phyloP scores from a whole-genome alignment of 2,888 invertebrate genomes.

The Orchesellides sinensis region DNA sequence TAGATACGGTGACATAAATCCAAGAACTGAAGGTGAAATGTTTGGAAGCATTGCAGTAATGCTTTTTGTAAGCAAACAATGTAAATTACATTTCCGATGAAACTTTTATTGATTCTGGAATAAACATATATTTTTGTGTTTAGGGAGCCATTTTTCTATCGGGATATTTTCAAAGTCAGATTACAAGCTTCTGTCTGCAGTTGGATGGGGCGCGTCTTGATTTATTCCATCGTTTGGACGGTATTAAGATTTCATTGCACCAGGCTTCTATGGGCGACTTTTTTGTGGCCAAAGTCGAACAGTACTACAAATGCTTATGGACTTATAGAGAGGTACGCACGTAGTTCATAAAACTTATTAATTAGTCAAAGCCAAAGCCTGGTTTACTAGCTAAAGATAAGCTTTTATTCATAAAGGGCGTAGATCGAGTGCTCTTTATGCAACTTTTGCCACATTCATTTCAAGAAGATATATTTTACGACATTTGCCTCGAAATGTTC shows the following conservation, averaged over 20 bases:
- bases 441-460: constrained; percentile 51
- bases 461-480: constrained; percentile 64
- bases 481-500: constrained; percentile 72
- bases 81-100: too few species aligned
- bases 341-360: background rate
- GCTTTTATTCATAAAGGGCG: constrained; percentile 40
- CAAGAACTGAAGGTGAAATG: constrained; percentile 42
- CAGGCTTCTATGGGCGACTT: constrained; percentile 39
- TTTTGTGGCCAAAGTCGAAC: constrained; percentile 47
- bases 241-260: constrained; percentile 42
- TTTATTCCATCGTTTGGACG: constrained; percentile 59
- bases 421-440: constrained; percentile 44
- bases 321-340: constrained; percentile 57
- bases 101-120: too few species aligned
- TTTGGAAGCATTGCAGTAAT: constrained; percentile 48
- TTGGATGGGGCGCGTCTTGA: constrained; percentile 67
- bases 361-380: background rate
- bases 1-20: constrained; percentile 56
- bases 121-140: too few species aligned
- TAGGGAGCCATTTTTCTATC: constrained; percentile 61
- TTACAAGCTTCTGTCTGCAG: constrained; percentile 64
- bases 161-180: constrained; percentile 59
- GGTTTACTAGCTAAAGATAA: background rate
- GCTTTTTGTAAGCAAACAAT: too few species aligned
- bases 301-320: constrained; percentile 69